Evolutionary conservation across 2,888 invertebrate genomes (phyloP), one percentile per base, ranked within the genome.

Genomic region (Temnothorax unifasciatus): DNA sequence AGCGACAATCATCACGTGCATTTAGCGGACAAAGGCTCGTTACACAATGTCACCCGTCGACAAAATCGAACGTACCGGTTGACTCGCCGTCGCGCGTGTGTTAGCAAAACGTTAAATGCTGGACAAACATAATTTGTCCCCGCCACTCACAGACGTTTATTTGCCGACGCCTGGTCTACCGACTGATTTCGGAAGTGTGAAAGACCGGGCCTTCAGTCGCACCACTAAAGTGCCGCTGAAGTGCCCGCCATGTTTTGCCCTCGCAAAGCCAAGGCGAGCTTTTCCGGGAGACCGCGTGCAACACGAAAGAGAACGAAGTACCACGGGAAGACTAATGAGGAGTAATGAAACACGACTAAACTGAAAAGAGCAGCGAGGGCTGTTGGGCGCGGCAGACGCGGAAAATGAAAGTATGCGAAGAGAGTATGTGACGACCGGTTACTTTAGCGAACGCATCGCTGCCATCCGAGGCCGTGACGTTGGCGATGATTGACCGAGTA

Each of bases 251-350:
- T 66, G 82, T 77, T 86, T 87, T 76, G 64, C 41, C 25, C 21
- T 25, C 57, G 52, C 66, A 38, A 41, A 66, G 61, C 54, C 52
- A 54, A 66, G 83, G 71, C 44, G 44, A 64, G 75, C 74, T 75
- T 64, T 83, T 75, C 82, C 74, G 57, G 25, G 41, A 9, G 71
- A 73, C n/a, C 54, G 71, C 61, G 74, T 25, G 75, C 38, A 29
- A 64, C 50, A 5, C 59, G 74, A 69, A 41, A 75, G 47, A 82
- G 47, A 75, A 79, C 29, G 47, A 47, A 73, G 44, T 63, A 52
- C 13, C 68, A n/a, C 66, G 38, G 77, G 44, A 73, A 77, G 82
- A 84, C 87, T 88, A 88, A 88, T 86, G 88, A 86, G 88, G 52
- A 83, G 68, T 75, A 85, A 83, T 82, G 82, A 83, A 85, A 77